Evolutionary conservation across 2,888 invertebrate species (phyloP).

Genomic region (Thereva nobilitata): DNA sequence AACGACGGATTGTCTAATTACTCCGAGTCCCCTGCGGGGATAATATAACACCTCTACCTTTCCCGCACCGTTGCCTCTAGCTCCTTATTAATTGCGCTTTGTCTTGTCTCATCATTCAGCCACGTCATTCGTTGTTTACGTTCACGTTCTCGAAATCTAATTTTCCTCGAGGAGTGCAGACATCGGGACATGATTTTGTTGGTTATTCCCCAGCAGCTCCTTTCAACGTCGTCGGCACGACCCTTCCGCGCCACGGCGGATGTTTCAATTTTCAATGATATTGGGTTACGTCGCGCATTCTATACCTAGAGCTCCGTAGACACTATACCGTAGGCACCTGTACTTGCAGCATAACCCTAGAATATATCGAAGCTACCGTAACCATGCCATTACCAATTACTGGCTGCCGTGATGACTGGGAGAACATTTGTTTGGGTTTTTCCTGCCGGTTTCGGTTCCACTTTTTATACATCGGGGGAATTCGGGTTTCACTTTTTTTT

Average conservation of each 20-base stretch:
- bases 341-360: no score
- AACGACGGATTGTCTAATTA: no score
- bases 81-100: conserved; percentile 30
- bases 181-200: background rate
- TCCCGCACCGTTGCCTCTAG: background rate
- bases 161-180: conserved; percentile 20
- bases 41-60: no score
- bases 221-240: conserved; percentile 2
- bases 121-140: conserved; percentile 30
- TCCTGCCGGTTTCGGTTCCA: conserved; percentile 2
- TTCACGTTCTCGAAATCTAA: conserved; percentile 36
- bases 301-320: background rate
- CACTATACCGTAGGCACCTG: background rate
- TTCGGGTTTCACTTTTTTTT: conserved; percentile 17
- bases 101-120: conserved; percentile 31
- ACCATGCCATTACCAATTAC: conserved; percentile 30
- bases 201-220: conserved; percentile 4
- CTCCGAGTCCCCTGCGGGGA: no score
- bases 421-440: conserved; percentile 17
- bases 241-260: conserved; percentile 19
- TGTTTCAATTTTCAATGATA: conserved; percentile 34
- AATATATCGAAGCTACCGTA: no score
- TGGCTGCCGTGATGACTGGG: conserved; percentile 28
- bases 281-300: conserved; percentile 18
- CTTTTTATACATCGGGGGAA: background rate